phyloP scores from a whole-genome alignment of 2,113 vertebrate species.

The Microtus richardsoni region DNA sequence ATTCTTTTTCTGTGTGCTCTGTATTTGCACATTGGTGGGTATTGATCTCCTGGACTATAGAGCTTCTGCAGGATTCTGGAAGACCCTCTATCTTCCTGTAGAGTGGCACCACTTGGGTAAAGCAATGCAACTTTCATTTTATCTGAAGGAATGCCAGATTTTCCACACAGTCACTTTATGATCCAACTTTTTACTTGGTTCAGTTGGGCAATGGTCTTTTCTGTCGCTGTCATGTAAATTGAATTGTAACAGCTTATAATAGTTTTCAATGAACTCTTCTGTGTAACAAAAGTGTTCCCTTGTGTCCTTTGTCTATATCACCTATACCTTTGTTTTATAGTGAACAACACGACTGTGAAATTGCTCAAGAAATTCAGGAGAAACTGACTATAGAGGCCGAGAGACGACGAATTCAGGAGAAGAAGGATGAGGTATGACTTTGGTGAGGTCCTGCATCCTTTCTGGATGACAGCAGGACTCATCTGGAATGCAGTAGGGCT shows the following conservation, averaged over 20 bases:
- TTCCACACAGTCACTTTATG: background rate
- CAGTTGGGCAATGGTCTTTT: background rate
- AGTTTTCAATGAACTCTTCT: background rate
- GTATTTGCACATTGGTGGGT: background rate
- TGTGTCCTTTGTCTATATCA: slow-evolving; percentile 15
- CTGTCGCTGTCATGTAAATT: background rate
- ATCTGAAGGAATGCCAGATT: background rate
- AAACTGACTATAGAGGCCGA: slow-evolving; percentile 94
- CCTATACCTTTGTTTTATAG: slow-evolving; percentile 83
- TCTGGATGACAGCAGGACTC: background rate
- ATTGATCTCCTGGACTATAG: background rate
- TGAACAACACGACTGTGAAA: slow-evolving; percentile 94
- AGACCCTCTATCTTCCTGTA: background rate
- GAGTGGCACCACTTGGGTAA: background rate
- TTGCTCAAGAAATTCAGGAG: slow-evolving; percentile 97
- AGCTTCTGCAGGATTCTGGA: background rate
- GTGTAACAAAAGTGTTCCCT: background rate
- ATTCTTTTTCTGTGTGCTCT: background rate
- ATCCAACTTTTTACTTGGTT: background rate
- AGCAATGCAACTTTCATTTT: background rate
- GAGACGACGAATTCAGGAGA: slow-evolving; percentile 92
- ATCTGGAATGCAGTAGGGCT: background rate
- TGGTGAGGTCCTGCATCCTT: background rate
- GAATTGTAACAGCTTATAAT: background rate
- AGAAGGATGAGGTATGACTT: slow-evolving; percentile 93